Base-by-base conservation (phyloP, 2,888 invertebrate genomes). In the Tiliacea citrago region DNA sequence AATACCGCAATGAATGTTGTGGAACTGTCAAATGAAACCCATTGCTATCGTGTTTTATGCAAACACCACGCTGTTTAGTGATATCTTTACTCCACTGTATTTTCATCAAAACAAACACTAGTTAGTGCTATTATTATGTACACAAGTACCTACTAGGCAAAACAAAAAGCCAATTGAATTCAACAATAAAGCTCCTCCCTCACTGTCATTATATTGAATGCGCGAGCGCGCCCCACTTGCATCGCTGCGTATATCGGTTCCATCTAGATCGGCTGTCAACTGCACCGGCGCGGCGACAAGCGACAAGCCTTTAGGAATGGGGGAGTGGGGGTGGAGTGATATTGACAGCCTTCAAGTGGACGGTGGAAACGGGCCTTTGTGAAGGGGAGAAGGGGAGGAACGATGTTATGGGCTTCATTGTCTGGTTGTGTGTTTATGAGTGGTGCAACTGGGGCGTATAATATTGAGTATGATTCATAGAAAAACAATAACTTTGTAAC, bases 261-360 rank as follows among this genome's bases (percentile, higher is more conserved):
- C 16, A 81, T 82, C 83, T 82, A 61, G 74, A 81, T 61, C 70
- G 42, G 47, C 83, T 81, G 81, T 81, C 81, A 81, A 16, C 21
- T 81, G 68, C 81, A 81, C 42, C 58, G 29, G 39, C 47, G 80
- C 58, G 29, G 39, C 47, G 80, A 82, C 73, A 58, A 61, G 57
- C 66, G 47, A 66, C 68, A 29, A 29, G 53, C 58, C 60, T 57
- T 55, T 35, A 7, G 39, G 39, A 39, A 5, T 39, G 39, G 51
- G 58, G 39, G 13, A 5, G 24, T 5, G 21, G 49, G 45, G n/a
- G 65, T 47, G 75, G 16, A 18, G 42, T 71, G 83, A 18, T 71
- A 79, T 62, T 77, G 81, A 69, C 81, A 82, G 81, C 63, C 63
- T 42, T 79, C 53, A 75, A 75, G 80, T 79, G 39, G 78, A 47